phyloP scores from a whole-genome alignment of 2,888 invertebrate genomes.

The Salticus scenicus region DNA sequence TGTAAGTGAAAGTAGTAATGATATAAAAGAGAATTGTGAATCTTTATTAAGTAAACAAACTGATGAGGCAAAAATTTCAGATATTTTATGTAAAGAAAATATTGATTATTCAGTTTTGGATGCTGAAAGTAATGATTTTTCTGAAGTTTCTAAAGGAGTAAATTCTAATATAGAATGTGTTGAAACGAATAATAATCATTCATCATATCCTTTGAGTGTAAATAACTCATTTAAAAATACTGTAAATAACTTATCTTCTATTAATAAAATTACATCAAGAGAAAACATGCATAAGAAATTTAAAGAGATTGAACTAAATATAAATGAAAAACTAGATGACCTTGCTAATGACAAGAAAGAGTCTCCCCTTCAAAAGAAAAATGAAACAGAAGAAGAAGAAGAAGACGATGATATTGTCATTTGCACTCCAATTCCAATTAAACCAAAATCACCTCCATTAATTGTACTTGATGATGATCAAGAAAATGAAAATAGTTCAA shows the following conservation, averaged over 20 bases:
- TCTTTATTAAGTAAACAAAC: not conserved
- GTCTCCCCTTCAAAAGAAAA: not conserved
- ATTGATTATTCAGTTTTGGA: not conserved
- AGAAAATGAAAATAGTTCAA: slow-evolving; percentile 37
- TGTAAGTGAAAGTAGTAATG: not conserved
- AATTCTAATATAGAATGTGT: too few relatives aligned
- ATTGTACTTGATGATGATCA: slow-evolving; percentile 60
- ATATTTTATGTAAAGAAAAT: too few relatives aligned
- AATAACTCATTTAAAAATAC: too few relatives aligned
- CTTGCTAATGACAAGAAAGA: too few relatives aligned
- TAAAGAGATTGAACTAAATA: not conserved
- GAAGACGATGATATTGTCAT: slow-evolving; percentile 38
- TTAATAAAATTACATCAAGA: too few relatives aligned
- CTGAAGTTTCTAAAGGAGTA: too few relatives aligned
- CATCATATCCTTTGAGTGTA: too few relatives aligned
- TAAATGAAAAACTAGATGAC: not conserved
- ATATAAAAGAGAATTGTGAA: not conserved
- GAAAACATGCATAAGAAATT: not conserved
- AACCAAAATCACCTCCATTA: slow-evolving; percentile 50
- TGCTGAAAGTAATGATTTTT: not conserved
- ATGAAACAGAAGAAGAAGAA: not conserved
- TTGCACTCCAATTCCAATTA: slow-evolving; percentile 33
- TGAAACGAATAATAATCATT: too few relatives aligned
- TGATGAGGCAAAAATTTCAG: too few relatives aligned
- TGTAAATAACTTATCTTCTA: too few relatives aligned